Percentiles rank a stretch among this genome's conserved stretches.
Evolutionary conservation across 1,140 invertebrate species (phyloP).

Genomic region (Procambarus clarkii): DNA sequence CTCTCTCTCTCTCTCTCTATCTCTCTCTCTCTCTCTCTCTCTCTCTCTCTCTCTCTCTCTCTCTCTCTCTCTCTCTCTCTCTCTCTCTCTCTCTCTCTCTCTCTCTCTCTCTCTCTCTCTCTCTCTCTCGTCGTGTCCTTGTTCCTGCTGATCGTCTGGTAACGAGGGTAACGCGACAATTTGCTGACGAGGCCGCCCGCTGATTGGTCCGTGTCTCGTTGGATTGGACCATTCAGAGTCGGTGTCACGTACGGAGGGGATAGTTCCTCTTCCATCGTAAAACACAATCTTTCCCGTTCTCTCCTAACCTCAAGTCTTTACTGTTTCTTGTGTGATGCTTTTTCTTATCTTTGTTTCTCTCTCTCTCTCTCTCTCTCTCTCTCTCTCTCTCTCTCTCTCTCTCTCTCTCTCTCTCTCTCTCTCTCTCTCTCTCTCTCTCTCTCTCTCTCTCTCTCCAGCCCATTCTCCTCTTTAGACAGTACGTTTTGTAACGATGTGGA

Average conservation of each 20-base stretch:
- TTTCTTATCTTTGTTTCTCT: not conserved
- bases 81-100: not conserved
- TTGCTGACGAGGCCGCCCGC: slow-evolving; percentile 6
- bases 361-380: not conserved
- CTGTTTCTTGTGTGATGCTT: not conserved
- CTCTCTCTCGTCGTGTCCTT: not conserved
- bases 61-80: not conserved
- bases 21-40: not conserved
- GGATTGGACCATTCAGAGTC: slow-evolving; percentile 3
- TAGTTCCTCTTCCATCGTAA: not conserved
- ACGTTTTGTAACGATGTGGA: too few relatives aligned
- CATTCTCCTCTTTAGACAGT: too few relatives aligned
- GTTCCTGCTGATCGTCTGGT: not conserved
- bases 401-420: not conserved
- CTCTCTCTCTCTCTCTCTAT: too few relatives aligned
- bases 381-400: not conserved
- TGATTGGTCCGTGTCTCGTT: slow-evolving; percentile 7
- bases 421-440: not conserved
- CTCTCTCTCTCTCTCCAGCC: not conserved
- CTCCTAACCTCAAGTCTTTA: not conserved
- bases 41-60: not conserved
- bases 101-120: not conserved
- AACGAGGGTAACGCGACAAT: slow-evolving; percentile 16
- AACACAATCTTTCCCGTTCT: not conserved
- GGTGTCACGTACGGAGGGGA: not conserved